Conservation (phyloP, 53 echinoderm and acorn worm genomes). For the Pentamera pediparva region DNA sequence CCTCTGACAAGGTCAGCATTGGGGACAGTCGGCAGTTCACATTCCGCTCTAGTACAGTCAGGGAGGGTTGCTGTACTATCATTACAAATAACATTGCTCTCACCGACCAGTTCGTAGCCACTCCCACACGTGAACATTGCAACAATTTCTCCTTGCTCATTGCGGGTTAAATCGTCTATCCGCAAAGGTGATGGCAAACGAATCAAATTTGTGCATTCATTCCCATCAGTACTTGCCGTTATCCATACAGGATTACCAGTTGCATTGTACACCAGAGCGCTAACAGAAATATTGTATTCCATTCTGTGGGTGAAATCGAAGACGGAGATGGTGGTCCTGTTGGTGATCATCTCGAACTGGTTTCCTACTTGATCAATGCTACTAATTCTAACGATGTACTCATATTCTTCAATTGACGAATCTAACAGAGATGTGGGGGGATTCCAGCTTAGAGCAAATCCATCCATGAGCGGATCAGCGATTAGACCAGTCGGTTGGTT, state of each 20-base stretch:
- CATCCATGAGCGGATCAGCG: conserved; percentile 13
- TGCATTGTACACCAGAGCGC: conserved; percentile 12
- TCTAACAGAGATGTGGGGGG: neutral
- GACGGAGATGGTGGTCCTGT: neutral
- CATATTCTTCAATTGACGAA: conserved; percentile 6
- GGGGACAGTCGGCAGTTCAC: neutral
- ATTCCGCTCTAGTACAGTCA: neutral
- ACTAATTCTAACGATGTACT: conserved; percentile 3
- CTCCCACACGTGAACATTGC: conserved; percentile 10
- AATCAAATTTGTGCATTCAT: conserved; percentile 3
- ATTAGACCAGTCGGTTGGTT: conserved; percentile 15
- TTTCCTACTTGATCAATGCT: neutral
- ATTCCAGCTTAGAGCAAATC: conserved; percentile 12
- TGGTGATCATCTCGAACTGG: neutral
- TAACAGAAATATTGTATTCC: conserved; percentile 19
- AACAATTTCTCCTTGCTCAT: conserved; percentile 7
- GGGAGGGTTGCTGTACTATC: neutral
- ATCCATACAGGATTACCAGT: conserved; percentile 1
- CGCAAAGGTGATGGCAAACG: neutral
- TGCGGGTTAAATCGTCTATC: conserved; percentile 4
- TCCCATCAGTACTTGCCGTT: neutral
- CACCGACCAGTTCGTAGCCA: conserved; percentile 9
- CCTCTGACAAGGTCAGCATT: conserved; percentile 8
- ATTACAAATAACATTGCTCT: neutral
- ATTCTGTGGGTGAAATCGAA: neutral